phyloP scores from a whole-genome alignment of 1,140 invertebrate genomes.

The Diorhabda sublineata region DNA sequence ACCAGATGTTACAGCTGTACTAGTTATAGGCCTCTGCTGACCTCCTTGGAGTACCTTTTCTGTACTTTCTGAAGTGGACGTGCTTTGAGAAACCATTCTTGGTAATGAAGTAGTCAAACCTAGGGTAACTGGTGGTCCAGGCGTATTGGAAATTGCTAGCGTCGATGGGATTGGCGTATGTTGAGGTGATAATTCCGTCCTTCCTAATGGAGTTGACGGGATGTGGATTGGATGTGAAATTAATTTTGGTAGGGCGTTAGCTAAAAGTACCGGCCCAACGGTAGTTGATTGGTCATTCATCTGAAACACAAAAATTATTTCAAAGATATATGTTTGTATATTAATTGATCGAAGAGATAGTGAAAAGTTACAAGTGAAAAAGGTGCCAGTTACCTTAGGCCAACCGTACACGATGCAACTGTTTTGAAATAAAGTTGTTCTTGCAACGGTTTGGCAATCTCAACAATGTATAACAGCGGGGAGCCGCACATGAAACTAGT shows the following conservation, averaged over 20 bases:
- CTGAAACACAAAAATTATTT: neutral
- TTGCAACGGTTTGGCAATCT: too few relatives aligned
- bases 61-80: conserved; percentile 16
- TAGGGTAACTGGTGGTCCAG: conserved; percentile 53
- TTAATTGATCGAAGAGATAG: neutral
- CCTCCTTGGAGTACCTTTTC: conserved; percentile 15
- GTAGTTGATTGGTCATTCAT: conserved; percentile 36
- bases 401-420: too few relatives aligned
- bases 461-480: too few relatives aligned
- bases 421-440: too few relatives aligned
- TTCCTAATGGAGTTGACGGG: conserved; percentile 12
- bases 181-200: conserved; percentile 41
- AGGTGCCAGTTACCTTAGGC: too few relatives aligned
- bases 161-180: conserved; percentile 47
- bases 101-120: conserved; percentile 47
- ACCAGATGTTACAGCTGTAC: conserved; percentile 14
- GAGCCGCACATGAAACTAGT: too few relatives aligned
- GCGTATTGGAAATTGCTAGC: conserved; percentile 51
- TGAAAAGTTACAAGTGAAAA: too few relatives aligned
- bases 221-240: conserved; percentile 50
- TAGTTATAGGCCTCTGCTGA: conserved; percentile 15
- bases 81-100: conserved; percentile 34
- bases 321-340: too few relatives aligned
- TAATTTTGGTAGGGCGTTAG: conserved; percentile 67
- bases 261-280: conserved; percentile 56